These are phyloP conservation scores for Cyanoderma ruficeps DNA, from an alignment of 2,113 vertebrate genomes.

Conservation along the genomic window DNA sequence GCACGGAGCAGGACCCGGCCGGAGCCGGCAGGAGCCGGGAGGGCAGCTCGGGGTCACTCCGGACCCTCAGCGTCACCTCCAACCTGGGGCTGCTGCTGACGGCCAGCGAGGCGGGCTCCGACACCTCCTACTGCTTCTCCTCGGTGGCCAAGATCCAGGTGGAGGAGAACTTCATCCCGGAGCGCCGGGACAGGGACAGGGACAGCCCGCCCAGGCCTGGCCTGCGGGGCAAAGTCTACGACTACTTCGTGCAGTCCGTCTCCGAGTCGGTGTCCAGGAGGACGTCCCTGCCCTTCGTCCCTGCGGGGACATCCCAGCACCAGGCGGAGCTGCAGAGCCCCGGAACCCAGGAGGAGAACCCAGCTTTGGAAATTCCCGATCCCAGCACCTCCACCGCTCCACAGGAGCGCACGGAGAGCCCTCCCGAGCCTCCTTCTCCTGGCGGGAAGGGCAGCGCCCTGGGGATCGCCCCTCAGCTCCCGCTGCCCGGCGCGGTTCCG, in stretches of 20 bases:
- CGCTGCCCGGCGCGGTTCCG: too few species aligned
- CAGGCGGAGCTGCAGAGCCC: background rate
- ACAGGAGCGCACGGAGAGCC: too few species aligned
- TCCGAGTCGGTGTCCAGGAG: constrained; percentile 72
- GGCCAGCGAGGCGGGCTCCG: constrained; percentile 39
- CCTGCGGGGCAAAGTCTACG: constrained; percentile 85
- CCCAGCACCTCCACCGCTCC: too few species aligned
- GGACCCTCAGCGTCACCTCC: constrained; percentile 71
- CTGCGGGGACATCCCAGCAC: fast-evolving
- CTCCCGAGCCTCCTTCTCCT: too few species aligned
- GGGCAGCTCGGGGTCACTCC: background rate
- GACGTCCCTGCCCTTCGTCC: background rate
- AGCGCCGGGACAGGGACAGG: constrained; percentile 1
- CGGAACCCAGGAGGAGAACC: fast-evolving
- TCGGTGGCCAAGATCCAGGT: constrained; percentile 83
- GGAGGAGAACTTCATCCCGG: constrained; percentile 77
- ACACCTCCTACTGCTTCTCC: constrained; percentile 79
- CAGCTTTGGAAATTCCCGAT: fast-evolving
- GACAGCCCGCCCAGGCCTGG: fast-evolving
- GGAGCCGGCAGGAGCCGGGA: background rate
- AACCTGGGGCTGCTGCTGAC: constrained; percentile 76
- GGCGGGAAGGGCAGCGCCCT: too few species aligned
- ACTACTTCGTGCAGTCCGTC: constrained; percentile 82
- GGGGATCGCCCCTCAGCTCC: too few species aligned
- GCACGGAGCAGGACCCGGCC: background rate